Evolutionary conservation across 2,888 invertebrate species (phyloP).

Genomic region (Andrena bucephala): DNA sequence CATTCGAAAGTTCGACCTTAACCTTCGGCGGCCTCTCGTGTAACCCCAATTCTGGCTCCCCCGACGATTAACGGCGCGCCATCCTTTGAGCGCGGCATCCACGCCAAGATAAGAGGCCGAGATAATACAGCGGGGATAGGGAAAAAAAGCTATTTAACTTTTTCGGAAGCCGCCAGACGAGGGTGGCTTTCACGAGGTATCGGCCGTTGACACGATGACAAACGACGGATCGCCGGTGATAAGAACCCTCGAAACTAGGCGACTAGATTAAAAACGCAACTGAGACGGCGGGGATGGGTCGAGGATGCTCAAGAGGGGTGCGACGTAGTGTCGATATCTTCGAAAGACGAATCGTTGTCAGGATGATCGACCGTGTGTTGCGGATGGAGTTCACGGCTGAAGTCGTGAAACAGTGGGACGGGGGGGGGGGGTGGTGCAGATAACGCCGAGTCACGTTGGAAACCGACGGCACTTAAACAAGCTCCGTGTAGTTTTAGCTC

Average conservation of each 20-base stretch:
- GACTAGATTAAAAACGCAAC: slow-evolving; percentile 37
- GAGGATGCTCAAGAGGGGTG: not conserved
- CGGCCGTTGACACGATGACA: slow-evolving; percentile 51
- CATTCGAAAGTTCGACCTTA: slow-evolving; percentile 60
- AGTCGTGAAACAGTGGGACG: not conserved
- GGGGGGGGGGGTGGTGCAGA: not conserved
- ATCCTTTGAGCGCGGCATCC: slow-evolving; percentile 60
- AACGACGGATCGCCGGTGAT: slow-evolving; percentile 39
- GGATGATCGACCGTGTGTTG: not conserved
- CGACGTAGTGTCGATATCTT: not conserved
- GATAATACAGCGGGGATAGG: slow-evolving; percentile 28
- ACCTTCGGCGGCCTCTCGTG: slow-evolving; percentile 48
- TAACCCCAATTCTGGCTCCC: slow-evolving; percentile 54
- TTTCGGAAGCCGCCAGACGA: not conserved
- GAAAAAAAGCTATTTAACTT: slow-evolving; percentile 59
- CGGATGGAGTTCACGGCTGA: not conserved
- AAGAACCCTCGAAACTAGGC: slow-evolving; percentile 9
- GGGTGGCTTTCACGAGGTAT: slow-evolving; percentile 22
- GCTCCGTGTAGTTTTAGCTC: too few relatives aligned
- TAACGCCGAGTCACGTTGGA: not conserved
- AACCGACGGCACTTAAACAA: too few relatives aligned
- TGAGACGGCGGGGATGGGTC: not conserved
- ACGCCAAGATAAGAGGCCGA: slow-evolving; percentile 51
- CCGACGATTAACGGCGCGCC: slow-evolving; percentile 60
- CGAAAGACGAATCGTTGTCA: not conserved